Conservation (phyloP, 2,888 invertebrate species). For the Hydropsyche betteni region DNA sequence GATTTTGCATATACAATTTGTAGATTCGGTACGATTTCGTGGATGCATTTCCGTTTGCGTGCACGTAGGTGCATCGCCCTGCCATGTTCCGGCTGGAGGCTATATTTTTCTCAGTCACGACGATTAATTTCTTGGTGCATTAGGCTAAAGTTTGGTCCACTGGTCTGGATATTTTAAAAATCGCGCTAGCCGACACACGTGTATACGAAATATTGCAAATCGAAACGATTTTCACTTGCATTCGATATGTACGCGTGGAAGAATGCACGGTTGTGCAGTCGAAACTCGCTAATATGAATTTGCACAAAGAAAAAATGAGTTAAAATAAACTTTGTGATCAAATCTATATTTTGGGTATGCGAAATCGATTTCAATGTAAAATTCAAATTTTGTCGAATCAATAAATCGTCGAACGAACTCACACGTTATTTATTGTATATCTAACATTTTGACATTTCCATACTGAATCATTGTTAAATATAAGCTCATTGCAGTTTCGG, state of each 20-base stretch:
- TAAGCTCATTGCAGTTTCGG: no score
- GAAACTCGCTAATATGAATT: background rate
- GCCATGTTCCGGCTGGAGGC: background rate
- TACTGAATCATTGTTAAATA: no score
- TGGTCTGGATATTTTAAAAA: slow-evolving; percentile 48
- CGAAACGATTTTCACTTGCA: slow-evolving; percentile 31
- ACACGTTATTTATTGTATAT: no score
- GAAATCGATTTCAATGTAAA: no score
- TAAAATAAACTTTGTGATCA: no score
- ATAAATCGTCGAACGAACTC: no score
- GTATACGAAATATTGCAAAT: slow-evolving; percentile 39
- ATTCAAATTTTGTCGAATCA: no score
- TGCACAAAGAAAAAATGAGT: background rate
- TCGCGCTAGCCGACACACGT: slow-evolving; percentile 38
- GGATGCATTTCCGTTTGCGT: background rate
- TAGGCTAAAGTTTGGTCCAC: slow-evolving; percentile 43
- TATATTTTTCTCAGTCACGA: slow-evolving; percentile 38
- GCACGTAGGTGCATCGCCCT: background rate
- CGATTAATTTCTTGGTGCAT: slow-evolving; percentile 51
- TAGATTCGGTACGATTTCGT: background rate
- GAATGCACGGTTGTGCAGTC: background rate
- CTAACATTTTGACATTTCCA: no score
- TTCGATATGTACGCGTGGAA: slow-evolving; percentile 1
- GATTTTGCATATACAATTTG: no score
- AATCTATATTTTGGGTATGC: no score